A percentile compares a stretch with the other conserved stretches of the same genome.
Evolutionary conservation across 2,113 vertebrate species (phyloP).

Genomic region (Anthoscopus minutus): DNA sequence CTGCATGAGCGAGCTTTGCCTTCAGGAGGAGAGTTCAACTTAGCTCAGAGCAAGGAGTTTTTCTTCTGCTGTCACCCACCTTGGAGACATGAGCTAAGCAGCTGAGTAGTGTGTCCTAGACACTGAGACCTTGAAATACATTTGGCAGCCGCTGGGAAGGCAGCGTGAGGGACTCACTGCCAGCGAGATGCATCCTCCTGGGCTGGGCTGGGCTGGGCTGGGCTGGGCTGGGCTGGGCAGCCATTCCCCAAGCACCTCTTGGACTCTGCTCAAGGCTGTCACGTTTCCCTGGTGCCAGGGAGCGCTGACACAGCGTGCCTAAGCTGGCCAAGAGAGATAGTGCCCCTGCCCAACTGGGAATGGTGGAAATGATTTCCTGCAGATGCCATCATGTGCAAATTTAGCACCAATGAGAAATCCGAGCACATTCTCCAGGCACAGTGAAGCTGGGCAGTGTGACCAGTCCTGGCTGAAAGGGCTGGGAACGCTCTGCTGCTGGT

Average conservation of each 20-base stretch:
- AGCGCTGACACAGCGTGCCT: neutral
- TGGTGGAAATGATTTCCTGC: conserved; percentile 32
- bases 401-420: conserved; percentile 31
- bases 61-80: neutral
- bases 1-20: neutral
- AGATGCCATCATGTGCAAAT: conserved; percentile 32
- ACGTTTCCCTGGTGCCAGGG: neutral
- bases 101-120: neutral
- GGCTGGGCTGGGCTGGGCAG: neutral
- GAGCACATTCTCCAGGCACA: neutral
- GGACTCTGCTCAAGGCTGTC: neutral
- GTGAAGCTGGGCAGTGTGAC: neutral
- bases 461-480: neutral
- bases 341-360: neutral
- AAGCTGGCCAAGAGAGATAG: conserved; percentile 23
- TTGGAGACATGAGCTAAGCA: neutral
- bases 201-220: neutral
- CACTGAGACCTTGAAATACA: neutral
- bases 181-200: accelerated
- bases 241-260: neutral
- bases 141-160: neutral
- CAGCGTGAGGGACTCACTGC: neutral
- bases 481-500: neutral
- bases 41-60: neutral
- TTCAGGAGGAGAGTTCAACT: neutral